Percentiles rank a stretch among this genome's conserved stretches.
These are phyloP conservation scores for Arremon brunneinucha DNA, from an alignment of 2,797 vertebrate species.

Conservation along the genomic window DNA sequence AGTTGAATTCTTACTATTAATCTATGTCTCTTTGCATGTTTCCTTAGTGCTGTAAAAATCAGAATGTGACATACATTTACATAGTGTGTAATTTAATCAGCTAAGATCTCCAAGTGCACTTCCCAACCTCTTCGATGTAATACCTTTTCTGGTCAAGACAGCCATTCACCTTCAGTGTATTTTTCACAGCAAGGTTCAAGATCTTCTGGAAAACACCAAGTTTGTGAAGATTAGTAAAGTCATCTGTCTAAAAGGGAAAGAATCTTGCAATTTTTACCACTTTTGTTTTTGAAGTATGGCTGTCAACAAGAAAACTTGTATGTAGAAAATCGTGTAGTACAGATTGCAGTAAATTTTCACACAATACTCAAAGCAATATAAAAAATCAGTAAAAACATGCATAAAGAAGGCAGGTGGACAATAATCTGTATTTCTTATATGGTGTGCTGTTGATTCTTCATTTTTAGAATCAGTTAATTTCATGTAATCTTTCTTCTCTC, in stretches of 20 bases:
- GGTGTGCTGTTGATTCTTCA: neutral
- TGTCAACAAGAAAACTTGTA: neutral
- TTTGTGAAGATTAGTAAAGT: neutral
- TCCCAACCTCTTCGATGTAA: neutral
- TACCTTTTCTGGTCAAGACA: neutral
- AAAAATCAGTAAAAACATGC: neutral
- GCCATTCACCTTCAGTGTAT: neutral
- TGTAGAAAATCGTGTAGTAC: neutral
- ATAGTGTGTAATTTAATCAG: neutral
- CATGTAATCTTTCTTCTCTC: neutral
- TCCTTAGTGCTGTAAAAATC: neutral
- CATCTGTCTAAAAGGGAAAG: neutral
- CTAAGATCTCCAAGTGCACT: neutral
- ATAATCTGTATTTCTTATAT: neutral
- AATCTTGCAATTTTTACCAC: neutral
- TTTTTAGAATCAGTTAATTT: neutral
- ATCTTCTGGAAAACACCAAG: neutral
- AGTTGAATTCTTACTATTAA: neutral
- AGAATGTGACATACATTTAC: neutral
- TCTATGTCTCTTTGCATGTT: neutral
- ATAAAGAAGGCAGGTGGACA: neutral
- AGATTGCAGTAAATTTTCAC: neutral
- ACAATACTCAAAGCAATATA: neutral
- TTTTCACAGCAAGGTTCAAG: conserved; percentile 4
- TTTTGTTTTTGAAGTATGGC: neutral